Base-by-base conservation (phyloP, 2,888 invertebrate species). In the Agriopis leucophaearia region DNA sequence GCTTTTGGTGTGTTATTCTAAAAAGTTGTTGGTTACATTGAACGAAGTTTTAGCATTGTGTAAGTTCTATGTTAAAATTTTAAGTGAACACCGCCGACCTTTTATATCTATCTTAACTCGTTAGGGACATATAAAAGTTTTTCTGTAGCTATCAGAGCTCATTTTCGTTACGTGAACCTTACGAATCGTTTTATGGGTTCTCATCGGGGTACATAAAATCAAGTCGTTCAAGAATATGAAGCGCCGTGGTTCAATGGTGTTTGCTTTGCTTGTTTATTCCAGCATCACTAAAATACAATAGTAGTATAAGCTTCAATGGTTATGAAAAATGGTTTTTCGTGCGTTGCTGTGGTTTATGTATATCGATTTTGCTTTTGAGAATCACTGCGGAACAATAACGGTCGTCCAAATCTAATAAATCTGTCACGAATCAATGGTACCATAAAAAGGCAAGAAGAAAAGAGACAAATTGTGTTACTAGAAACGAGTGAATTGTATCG, bases 401-500 rank as follows among this genome's bases (percentile, higher is more conserved):
- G 42, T 48, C 50, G 48, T 38, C 59, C 16, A 59, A 60, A 69
- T 60, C 68, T 15, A 69, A 69, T 69, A 69, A 64, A 69, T 69
- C 68, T 64, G 64, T 64, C 68, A 69, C 59, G 64, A 69, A 64
- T 50, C 67, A 45, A 16, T 15, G 54, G 56, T 57, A 62, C 57
- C 38, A 65, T 71, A 71, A 72, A 72, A 66, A 64, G 44, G 59
- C 54, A 66, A 64, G 56, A 65, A 45, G 48, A 70, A 71, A 71
- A 69, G 59, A 69, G 69, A 74, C 68, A 74, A 71, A 74, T 71
- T 69, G 63, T 64, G 71, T 67, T 69, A 65, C 60, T 59, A 44
- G 69, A 64, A 70, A 73, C 70, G 77, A 78, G 79, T 74, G 79
- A 77, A 80, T 81, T 78, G 74, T 78, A 77, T 75, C 71, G 73